These are phyloP conservation scores for Chaetogeoica ovagalla DNA, from an alignment of 2,888 invertebrate species.

Conservation along the genomic window DNA sequence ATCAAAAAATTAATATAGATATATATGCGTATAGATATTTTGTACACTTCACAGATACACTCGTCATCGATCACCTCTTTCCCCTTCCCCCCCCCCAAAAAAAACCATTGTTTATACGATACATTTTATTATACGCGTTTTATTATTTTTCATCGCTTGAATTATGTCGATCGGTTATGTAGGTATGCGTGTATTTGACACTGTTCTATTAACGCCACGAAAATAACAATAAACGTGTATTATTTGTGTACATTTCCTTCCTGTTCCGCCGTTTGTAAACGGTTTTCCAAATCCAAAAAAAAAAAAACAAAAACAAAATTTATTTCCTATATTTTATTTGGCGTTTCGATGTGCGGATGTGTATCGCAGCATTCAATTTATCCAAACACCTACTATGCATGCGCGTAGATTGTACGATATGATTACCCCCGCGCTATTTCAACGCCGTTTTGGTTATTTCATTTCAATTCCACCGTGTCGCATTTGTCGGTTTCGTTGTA, in stretches of 20 bases:
- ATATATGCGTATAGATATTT: too few species aligned
- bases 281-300: conserved; percentile 5
- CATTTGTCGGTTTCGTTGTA: too few species aligned
- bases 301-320: neutral
- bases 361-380: too few species aligned
- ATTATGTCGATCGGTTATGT: neutral
- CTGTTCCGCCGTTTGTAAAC: conserved; percentile 5
- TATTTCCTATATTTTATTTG: conserved; percentile 9
- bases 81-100: neutral
- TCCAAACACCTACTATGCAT: too few species aligned
- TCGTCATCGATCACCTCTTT: neutral
- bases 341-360: neutral
- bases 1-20: too few species aligned
- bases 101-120: neutral
- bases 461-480: too few species aligned
- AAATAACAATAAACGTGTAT: conserved; percentile 27
- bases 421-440: too few species aligned
- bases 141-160: conserved; percentile 3
- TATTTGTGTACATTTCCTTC: conserved; percentile 5
- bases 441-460: too few species aligned
- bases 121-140: conserved; percentile 18
- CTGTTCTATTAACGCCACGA: neutral
- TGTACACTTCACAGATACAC: neutral
- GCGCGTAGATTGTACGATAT: too few species aligned
- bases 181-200: neutral